phyloP scores from a whole-genome alignment of 2,797 vertebrate species.

The Malacoraja senta region DNA sequence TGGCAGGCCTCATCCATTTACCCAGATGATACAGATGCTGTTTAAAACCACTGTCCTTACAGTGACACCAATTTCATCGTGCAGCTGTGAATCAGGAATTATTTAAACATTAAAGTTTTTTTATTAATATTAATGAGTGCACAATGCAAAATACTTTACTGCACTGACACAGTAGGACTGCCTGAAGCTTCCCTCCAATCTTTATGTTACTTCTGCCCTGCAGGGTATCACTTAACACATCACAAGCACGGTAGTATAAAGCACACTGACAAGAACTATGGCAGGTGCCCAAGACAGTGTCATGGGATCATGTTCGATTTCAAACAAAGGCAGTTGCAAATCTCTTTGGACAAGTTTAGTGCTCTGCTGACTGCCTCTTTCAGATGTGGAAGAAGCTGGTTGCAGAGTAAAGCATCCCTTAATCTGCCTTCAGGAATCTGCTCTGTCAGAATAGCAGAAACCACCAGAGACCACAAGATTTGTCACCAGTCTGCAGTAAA shows the following conservation, averaged over 20 bases:
- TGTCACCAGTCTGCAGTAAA: neutral
- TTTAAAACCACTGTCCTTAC: neutral
- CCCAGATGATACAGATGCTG: neutral
- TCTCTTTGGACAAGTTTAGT: neutral
- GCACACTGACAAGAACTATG: constrained; percentile 3
- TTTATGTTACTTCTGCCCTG: neutral
- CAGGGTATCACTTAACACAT: neutral
- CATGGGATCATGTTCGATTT: neutral
- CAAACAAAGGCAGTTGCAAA: neutral
- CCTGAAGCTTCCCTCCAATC: constrained; percentile 7
- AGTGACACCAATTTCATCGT: too few relatives aligned
- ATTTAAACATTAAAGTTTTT: neutral
- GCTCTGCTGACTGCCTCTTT: neutral
- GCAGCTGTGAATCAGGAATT: neutral
- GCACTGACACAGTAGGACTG: neutral
- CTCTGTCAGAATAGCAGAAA: neutral
- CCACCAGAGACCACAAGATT: neutral
- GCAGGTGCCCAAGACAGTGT: neutral
- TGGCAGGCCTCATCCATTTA: neutral
- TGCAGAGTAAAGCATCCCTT: neutral
- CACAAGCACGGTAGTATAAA: neutral
- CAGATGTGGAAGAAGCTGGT: neutral
- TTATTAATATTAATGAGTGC: neutral
- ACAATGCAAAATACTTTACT: neutral
- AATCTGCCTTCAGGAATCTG: neutral